Evolutionary conservation across 2,888 invertebrate genomes (phyloP).

Genomic region (Imbricaverruca yamaguchii): DNA sequence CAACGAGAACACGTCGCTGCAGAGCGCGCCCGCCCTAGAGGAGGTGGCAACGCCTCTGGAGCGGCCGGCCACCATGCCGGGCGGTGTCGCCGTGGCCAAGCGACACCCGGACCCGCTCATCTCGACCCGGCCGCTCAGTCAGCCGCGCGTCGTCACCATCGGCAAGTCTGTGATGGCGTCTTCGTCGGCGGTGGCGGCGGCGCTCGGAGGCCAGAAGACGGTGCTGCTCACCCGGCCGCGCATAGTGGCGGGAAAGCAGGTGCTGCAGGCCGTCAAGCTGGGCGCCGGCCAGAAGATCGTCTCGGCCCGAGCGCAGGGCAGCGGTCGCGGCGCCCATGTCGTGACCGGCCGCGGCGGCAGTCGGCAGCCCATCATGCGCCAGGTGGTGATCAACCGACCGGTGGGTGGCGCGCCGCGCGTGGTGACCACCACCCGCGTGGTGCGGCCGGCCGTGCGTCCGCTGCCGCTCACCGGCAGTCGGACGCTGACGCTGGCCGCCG

Average conservation of each 20-base stretch:
- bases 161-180: background rate
- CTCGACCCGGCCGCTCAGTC: background rate
- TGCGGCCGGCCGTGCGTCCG: background rate
- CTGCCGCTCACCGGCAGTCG: background rate
- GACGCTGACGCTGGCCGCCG: background rate
- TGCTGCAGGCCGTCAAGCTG: conserved; percentile 19
- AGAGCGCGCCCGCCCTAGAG: background rate
- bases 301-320: background rate
- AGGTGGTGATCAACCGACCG: background rate
- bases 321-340: background rate
- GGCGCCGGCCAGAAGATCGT: conserved; percentile 7
- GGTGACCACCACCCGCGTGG: background rate
- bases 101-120: conserved; percentile 12
- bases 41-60: background rate
- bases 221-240: conserved; percentile 21
- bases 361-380: background rate
- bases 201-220: background rate
- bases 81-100: background rate
- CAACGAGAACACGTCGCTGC: conserved; percentile 11
- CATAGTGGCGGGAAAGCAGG: conserved; percentile 14
- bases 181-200: background rate
- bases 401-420: background rate
- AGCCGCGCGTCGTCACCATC: conserved; percentile 23
- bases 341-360: no score
- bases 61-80: background rate